phyloP scores from a whole-genome alignment of 2,888 invertebrate genomes.

The Campaea margaritaria region DNA sequence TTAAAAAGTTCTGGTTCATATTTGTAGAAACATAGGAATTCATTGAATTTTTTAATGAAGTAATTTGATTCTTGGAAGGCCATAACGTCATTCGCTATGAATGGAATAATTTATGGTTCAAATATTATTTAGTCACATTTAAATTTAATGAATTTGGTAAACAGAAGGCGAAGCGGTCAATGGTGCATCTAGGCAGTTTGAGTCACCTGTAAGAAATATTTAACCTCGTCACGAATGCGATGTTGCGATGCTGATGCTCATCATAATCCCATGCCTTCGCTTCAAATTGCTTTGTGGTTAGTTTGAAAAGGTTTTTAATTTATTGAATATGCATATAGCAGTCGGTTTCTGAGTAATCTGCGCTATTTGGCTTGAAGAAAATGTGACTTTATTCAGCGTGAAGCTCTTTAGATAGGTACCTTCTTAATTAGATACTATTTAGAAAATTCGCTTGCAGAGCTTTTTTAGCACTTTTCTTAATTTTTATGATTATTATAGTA shows the following conservation, averaged over 20 bases:
- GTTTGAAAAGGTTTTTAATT: too few relatives aligned
- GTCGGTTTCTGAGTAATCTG: not conserved
- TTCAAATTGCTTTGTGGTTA: too few relatives aligned
- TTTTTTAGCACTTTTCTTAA: constrained; percentile 32
- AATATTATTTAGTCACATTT: constrained; percentile 31
- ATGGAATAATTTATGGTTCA: constrained; percentile 29
- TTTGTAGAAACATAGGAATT: constrained; percentile 5
- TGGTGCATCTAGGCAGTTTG: too few relatives aligned
- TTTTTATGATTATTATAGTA: constrained; percentile 32
- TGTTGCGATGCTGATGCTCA: too few relatives aligned
- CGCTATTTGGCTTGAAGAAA: constrained; percentile 1
- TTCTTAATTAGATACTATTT: not conserved
- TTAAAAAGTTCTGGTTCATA: not conserved
- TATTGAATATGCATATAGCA: too few relatives aligned
- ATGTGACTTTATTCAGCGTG: constrained; percentile 9
- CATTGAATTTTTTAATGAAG: constrained; percentile 4
- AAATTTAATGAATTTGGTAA: not conserved
- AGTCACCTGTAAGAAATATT: too few relatives aligned
- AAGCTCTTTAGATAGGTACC: constrained; percentile 4
- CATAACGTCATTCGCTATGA: constrained; percentile 19
- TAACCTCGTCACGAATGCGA: too few relatives aligned
- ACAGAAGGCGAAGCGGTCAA: too few relatives aligned
- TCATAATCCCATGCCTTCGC: too few relatives aligned
- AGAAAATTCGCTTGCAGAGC: constrained; percentile 23
- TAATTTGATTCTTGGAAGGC: constrained; percentile 38